These are phyloP conservation scores for Perca flavescens DNA, from an alignment of 2,113 vertebrate species.

Conservation along the genomic window DNA sequence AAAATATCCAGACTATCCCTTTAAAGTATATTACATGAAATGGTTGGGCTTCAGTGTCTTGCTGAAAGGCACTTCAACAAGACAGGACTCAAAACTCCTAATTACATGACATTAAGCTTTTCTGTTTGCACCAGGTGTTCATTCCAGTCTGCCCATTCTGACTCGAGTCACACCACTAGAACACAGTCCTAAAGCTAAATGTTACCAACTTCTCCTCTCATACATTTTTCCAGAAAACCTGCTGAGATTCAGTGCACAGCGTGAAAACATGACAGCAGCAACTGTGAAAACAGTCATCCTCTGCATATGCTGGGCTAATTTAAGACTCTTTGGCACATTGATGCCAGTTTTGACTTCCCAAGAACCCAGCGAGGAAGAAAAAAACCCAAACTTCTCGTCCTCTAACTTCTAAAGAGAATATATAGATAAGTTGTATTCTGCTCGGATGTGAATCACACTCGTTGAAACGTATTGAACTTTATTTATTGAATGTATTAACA, in stretches of 20 bases:
- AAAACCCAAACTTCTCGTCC: background rate
- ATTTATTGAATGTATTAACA: constrained; percentile 22
- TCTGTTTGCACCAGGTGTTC: no score
- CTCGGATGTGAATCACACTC: constrained; percentile 36
- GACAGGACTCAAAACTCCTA: background rate
- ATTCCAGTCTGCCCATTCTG: background rate
- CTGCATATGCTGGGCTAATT: constrained; percentile 68
- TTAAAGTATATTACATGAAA: background rate
- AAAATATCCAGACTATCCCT: no score
- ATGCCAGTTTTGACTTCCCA: constrained; percentile 22
- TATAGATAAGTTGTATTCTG: background rate
- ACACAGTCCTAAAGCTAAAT: background rate
- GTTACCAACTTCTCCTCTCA: background rate
- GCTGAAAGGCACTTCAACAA: background rate
- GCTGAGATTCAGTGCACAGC: constrained; percentile 49
- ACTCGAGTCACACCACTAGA: background rate
- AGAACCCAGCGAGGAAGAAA: background rate
- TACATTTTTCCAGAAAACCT: constrained; percentile 41
- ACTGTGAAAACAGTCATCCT: constrained; percentile 67
- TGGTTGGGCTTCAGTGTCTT: background rate
- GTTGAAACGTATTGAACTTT: background rate
- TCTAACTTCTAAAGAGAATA: background rate
- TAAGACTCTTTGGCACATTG: constrained; percentile 32
- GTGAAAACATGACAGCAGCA: constrained; percentile 63
- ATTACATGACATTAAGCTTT: background rate